Percentiles rank a stretch among this genome's conserved stretches.
Evolutionary conservation across 2,888 invertebrate species (phyloP).

Genomic region (Orthosia gothica): DNA sequence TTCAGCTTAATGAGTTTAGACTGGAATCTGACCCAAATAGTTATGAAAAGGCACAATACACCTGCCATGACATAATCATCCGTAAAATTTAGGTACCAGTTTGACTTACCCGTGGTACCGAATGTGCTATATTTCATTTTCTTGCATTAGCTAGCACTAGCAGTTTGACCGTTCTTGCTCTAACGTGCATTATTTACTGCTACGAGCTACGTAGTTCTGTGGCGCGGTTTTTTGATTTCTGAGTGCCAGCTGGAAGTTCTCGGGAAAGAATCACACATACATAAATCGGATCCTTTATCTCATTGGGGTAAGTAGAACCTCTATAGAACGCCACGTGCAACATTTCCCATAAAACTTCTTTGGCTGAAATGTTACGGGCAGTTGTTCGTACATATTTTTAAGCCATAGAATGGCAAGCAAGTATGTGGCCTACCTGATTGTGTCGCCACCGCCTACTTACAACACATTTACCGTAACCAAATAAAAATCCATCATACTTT

Average conservation of each 20-base stretch:
- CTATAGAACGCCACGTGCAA: too few relatives aligned
- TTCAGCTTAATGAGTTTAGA: not conserved
- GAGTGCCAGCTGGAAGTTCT: not conserved
- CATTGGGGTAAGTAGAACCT: too few relatives aligned
- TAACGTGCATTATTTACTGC: slow-evolving; percentile 15
- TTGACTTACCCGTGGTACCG: not conserved
- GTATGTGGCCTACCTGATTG: too few relatives aligned
- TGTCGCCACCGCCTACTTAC: too few relatives aligned
- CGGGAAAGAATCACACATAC: too few relatives aligned
- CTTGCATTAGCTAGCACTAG: not conserved
- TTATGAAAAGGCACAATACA: not conserved
- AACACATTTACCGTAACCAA: not conserved
- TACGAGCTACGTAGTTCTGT: slow-evolving; percentile 27
- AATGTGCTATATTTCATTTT: slow-evolving; percentile 5
- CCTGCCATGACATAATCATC: not conserved
- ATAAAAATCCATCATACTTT: not conserved
- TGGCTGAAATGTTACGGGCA: too few relatives aligned
- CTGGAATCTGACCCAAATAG: not conserved
- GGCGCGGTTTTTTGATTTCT: not conserved
- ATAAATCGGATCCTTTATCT: not conserved
- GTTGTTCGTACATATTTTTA: too few relatives aligned
- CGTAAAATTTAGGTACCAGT: not conserved
- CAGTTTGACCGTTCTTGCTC: not conserved
- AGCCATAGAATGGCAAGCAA: too few relatives aligned
- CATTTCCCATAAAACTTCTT: too few relatives aligned